A percentile compares a stretch with the other conserved stretches of the same genome.
Evolutionary conservation across 2,797 vertebrate species (phyloP).

Genomic region (Pogonophryne albipinna): DNA sequence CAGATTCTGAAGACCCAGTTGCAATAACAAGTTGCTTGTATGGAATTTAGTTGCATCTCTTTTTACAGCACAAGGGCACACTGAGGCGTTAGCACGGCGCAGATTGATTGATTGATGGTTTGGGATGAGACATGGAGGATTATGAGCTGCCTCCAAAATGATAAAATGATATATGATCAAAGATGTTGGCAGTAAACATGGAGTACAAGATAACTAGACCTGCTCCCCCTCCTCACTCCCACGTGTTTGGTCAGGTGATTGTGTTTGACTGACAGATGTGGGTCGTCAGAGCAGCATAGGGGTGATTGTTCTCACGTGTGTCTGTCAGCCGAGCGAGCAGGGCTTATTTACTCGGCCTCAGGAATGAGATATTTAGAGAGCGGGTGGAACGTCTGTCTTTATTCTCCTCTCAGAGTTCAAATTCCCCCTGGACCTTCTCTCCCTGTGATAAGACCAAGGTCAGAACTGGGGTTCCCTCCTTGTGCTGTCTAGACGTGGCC

Average conservation of each 20-base stretch:
- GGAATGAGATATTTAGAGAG: slow-evolving; percentile 67
- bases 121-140: neutral
- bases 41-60: neutral
- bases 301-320: slow-evolving; percentile 79
- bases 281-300: slow-evolving; percentile 55
- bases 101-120: slow-evolving; percentile 8
- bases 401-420: slow-evolving; percentile 20
- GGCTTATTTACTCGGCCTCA: slow-evolving; percentile 60
- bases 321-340: slow-evolving; percentile 64
- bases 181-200: slow-evolving; percentile 3
- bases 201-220: slow-evolving; percentile 3
- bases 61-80: neutral
- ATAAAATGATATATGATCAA: neutral
- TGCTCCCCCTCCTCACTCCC: slow-evolving; percentile 10
- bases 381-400: slow-evolving; percentile 50
- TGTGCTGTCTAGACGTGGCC: slow-evolving; percentile 28
- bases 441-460: slow-evolving; percentile 45
- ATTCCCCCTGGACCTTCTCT: slow-evolving; percentile 23
- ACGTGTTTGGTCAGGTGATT: slow-evolving; percentile 84
- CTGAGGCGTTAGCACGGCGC: neutral
- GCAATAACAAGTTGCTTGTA: neutral
- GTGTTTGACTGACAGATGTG: slow-evolving; percentile 81
- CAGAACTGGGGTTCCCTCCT: slow-evolving; percentile 21
- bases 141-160: neutral
- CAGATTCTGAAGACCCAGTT: neutral